Evolutionary conservation across 2,888 invertebrate species (phyloP), one percentile per base, ranked within the genome.

Genomic region (Ectemnius lituratus): DNA sequence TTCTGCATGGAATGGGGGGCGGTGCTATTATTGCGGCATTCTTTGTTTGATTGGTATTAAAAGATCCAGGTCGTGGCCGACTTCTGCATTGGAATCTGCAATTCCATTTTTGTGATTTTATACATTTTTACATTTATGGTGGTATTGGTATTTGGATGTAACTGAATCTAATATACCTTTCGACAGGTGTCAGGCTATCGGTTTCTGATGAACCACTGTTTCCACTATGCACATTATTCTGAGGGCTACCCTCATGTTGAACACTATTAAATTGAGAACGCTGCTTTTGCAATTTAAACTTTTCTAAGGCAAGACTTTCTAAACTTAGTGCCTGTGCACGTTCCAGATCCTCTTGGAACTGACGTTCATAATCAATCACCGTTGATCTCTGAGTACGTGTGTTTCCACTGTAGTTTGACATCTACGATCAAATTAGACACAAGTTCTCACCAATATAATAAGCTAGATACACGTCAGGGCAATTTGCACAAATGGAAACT

Each of bases 321-420:
- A 97, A 92, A 91, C 97, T 97, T 62, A 97, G 92, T 65, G 97
- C 97, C 89, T 96, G 96, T 1, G 97, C 97, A 90, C 95, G 94
- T 91, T 97, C 97, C 90, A 97, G 92, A 89, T 97, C 97, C 78
- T 96, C 96, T 92, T 96, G 94, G 88, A 95, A 97, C 91, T 96
- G 95, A 86, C 94, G 94, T 87, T 97, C 97, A 92, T 95, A 95
- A 88, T 96, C 96, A 75, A 91, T 88, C 84, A 89, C 89, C 81
- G 86, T 78, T 73, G 82, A 76, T 79, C 86, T 86, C 67, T 88
- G 89, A 75, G 84, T 75, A 62, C 83, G 83, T 59, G 87, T 80
- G 69, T 88, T 89, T 80, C 85, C 88, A 77, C 82, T 76, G 73
- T 85, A 88, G 77, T 86, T 88, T 78, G 90, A 91, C 90, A 91